These are phyloP conservation scores for Zaprionus bogoriensis DNA, from an alignment of 2,888 invertebrate genomes.

Conservation along the genomic window DNA sequence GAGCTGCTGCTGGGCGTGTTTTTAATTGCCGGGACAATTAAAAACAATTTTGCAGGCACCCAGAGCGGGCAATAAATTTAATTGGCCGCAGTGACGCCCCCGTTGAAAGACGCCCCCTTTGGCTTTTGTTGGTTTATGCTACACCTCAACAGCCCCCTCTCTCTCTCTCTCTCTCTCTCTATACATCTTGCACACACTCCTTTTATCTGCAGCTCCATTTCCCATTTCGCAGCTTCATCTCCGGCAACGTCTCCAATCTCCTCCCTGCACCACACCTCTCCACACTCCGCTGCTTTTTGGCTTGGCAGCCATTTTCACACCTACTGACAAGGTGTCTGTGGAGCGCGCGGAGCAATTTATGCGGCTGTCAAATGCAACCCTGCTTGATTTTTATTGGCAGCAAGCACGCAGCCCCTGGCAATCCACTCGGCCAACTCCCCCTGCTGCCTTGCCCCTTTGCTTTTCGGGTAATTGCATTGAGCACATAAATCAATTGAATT, in stretches of 20 bases:
- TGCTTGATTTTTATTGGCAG: constrained; percentile 72
- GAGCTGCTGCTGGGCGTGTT: constrained; percentile 54
- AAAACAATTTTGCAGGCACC: constrained; percentile 73
- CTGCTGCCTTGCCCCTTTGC: not conserved
- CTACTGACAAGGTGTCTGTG: constrained; percentile 65
- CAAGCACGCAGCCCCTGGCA: constrained; percentile 53
- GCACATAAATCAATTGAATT: constrained; percentile 78
- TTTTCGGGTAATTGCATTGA: constrained; percentile 71
- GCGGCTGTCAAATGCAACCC: constrained; percentile 74
- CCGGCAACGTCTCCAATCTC: constrained; percentile 1
- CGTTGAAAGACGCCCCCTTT: constrained; percentile 43
- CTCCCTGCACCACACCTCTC: not conserved
- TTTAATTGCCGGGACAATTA: constrained; percentile 75
- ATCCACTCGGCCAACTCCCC: not conserved
- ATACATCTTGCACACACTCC: not conserved
- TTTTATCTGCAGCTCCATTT: constrained; percentile 18
- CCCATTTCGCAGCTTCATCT: constrained; percentile 38
- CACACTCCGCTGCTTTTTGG: constrained; percentile 7
- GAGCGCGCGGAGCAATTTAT: constrained; percentile 61
- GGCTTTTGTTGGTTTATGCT: constrained; percentile 54
- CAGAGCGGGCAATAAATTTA: constrained; percentile 70
- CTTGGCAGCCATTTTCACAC: constrained; percentile 66
- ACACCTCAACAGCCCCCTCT: not conserved
- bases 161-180: not conserved
- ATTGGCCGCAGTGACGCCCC: constrained; percentile 68